Conservation (phyloP, 2,797 vertebrate genomes). For the Pelodytes ibericus region DNA sequence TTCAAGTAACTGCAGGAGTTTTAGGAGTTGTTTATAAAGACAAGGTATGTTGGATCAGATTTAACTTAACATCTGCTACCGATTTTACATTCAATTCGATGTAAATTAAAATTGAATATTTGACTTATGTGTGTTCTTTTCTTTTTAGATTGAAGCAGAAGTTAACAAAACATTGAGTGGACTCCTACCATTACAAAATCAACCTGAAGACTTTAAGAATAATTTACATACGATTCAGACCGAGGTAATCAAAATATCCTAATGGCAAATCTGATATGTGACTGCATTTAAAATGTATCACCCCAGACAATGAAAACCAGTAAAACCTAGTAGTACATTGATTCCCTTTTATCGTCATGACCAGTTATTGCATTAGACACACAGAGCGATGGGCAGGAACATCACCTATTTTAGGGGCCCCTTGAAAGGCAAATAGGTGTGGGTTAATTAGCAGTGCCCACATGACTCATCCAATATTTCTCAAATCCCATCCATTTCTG, state of each 20-base stretch:
- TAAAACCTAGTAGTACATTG: too few species aligned
- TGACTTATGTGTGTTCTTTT: slow-evolving; percentile 33
- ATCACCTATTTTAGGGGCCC: too few species aligned
- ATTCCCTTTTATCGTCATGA: too few species aligned
- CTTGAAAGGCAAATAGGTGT: too few species aligned
- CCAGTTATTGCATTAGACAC: too few species aligned
- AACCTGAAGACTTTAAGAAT: slow-evolving; percentile 2
- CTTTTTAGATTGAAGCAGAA: slow-evolving; percentile 57
- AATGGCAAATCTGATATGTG: too few species aligned
- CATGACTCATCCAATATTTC: too few species aligned
- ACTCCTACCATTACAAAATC: background rate
- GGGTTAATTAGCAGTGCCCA: too few species aligned
- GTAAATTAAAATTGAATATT: slow-evolving; percentile 1
- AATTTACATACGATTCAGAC: slow-evolving; percentile 52
- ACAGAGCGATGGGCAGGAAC: too few species aligned
- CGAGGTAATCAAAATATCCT: slow-evolving; percentile 60
- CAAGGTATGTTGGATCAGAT: slow-evolving; percentile 67
- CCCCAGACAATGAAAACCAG: too few species aligned
- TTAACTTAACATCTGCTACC: background rate
- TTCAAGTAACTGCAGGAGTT: slow-evolving; percentile 81
- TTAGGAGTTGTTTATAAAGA: slow-evolving; percentile 70
- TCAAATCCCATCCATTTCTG: too few species aligned
- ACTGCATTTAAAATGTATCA: too few species aligned
- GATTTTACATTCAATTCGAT: background rate
- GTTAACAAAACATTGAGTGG: background rate